Base-by-base conservation (phyloP, 2,113 vertebrate genomes). In the Pluvianellus socialis region DNA sequence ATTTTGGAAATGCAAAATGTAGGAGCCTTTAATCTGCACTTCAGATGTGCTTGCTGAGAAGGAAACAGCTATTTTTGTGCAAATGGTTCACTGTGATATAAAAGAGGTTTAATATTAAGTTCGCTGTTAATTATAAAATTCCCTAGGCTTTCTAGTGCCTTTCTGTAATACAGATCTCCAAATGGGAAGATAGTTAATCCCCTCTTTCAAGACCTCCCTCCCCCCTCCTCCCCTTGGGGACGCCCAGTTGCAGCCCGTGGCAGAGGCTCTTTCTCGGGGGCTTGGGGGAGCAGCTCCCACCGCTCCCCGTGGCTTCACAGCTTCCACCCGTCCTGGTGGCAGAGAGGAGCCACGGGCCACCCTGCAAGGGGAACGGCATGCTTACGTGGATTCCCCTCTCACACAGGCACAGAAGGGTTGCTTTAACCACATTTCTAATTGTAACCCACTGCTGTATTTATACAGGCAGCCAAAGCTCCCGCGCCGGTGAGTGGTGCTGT, bases 211-310 rank as follows among this genome's bases (percentile, higher is more conserved):
- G 42, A 9, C 3, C 32, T 26, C 9, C 44, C 44, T 49, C 4
- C 16, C 14, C 1, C 65, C 56, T 8, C 0, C 0, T 19, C 23
- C 16, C 68, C 45, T 0, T 2, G 6, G 52, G 49, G 15, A 62
- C 4, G 47, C 10, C n/a, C 38, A 3, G 7, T n/a, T 20, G 17
- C 38, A 40, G 32, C 44, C 40, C 17, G 14, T 6, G 27, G 30
- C 42, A 22, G 30, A 6, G 40, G 32, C 11, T 55, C 72, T 28
- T 12, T 18, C 4, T 0, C 0, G 4, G 56, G 50, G 89, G 26
- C 8, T 33, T 7, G 12, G 7, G 45, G 4, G 19, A 8, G 15
- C 11, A 35, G 6, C 80, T 14, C 68, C 45, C 73, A 3, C 16
- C 55, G 26, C 49, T 32, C 27, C 53, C 28, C 26, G 3, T 5